These are phyloP conservation scores for Passer montanus DNA, from an alignment of 2,113 vertebrate genomes.

Conservation along the genomic window DNA sequence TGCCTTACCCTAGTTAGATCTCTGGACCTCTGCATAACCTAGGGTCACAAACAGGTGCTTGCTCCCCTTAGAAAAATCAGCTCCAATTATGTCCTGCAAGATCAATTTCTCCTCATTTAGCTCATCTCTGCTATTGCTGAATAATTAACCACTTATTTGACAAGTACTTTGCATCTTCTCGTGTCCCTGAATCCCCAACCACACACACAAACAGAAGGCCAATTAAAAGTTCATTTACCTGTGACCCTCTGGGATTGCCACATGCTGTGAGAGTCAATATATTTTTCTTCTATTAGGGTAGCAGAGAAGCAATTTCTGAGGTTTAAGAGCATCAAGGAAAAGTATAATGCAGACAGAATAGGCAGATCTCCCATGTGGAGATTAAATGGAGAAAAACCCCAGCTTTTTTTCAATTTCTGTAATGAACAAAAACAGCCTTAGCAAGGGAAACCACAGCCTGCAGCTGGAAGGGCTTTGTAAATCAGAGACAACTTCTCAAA, in stretches of 20 bases:
- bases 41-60: neutral
- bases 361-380: neutral
- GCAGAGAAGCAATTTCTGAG: neutral
- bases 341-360: neutral
- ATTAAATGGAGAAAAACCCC: neutral
- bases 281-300: neutral
- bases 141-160: slow-evolving; percentile 39
- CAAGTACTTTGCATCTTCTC: neutral
- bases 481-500: neutral
- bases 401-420: neutral
- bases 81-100: neutral
- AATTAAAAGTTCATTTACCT: slow-evolving; percentile 35
- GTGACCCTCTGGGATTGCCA: neutral
- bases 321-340: neutral
- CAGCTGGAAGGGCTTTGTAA: neutral
- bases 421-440: neutral
- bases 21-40: neutral
- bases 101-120: neutral
- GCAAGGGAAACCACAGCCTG: neutral
- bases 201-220: neutral
- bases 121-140: neutral
- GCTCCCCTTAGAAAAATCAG: neutral
- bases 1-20: neutral
- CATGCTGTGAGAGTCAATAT: neutral
- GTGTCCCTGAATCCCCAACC: neutral